A percentile compares a stretch with the other conserved stretches of the same genome.
Conservation (phyloP, 2,888 invertebrate genomes). For the Epicampocera succincta region DNA sequence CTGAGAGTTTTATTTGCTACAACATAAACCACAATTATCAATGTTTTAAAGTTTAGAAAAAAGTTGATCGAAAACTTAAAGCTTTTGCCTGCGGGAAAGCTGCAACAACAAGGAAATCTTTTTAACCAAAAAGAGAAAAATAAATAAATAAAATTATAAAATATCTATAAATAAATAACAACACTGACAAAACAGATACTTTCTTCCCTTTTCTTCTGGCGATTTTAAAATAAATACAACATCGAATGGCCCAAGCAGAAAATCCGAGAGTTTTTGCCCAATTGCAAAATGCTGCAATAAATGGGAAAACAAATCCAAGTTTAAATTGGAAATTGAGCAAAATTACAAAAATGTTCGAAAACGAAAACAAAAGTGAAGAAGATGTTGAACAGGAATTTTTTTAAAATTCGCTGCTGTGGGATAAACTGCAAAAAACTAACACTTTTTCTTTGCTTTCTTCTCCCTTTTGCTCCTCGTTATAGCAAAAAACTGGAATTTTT, state of each 20-base stretch:
- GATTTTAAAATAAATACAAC: too few relatives aligned
- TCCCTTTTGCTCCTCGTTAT: background rate
- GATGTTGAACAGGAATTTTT: constrained; percentile 48
- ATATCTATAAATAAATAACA: constrained; percentile 25
- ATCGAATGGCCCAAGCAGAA: too few relatives aligned
- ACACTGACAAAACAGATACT: constrained; percentile 18
- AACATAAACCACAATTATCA: constrained; percentile 17
- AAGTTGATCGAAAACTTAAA: too few relatives aligned
- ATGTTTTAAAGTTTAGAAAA: constrained; percentile 9
- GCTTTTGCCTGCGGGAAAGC: background rate
- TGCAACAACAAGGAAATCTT: constrained; percentile 63
- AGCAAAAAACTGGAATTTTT: too few relatives aligned
- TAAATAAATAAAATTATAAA: constrained; percentile 51
- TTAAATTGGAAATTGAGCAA: constrained; percentile 38
- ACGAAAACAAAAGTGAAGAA: constrained; percentile 57
- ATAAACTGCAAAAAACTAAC: constrained; percentile 39
- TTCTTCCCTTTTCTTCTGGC: constrained; percentile 15
- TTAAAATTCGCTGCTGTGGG: constrained; percentile 39
- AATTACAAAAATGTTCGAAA: background rate
- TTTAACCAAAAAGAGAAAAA: constrained; percentile 5
- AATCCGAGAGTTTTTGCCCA: too few relatives aligned
- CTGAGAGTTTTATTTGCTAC: constrained; percentile 36
- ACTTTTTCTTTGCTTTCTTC: too few relatives aligned
- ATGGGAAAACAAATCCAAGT: constrained; percentile 30
- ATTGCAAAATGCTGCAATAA: background rate